Percentiles rank a stretch among this genome's conserved stretches.
Evolutionary conservation across 2,113 vertebrate genomes (phyloP).

Genomic region (Peromyscus californicus): DNA sequence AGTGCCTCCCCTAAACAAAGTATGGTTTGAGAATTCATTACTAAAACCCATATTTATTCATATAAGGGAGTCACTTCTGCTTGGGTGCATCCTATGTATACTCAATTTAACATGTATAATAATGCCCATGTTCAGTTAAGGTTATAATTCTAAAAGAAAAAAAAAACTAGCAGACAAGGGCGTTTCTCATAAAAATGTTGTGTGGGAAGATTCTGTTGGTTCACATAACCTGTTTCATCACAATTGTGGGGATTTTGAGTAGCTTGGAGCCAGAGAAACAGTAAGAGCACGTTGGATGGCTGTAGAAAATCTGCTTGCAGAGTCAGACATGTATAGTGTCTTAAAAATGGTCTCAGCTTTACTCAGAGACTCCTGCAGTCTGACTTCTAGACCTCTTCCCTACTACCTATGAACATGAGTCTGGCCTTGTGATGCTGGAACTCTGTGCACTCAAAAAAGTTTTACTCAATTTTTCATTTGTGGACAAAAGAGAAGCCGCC

Average conservation of each 20-base stretch:
- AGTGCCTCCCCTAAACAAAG: no score
- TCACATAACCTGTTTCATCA: not conserved
- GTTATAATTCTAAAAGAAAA: not conserved
- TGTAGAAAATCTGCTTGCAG: not conserved
- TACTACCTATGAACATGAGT: not conserved
- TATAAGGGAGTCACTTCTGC: not conserved
- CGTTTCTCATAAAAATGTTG: not conserved
- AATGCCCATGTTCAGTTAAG: not conserved
- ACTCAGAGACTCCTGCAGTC: not conserved
- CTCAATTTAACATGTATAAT: not conserved
- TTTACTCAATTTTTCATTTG: not conserved
- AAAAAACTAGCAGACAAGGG: not conserved
- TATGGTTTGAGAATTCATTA: not conserved
- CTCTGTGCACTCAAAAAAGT: not conserved
- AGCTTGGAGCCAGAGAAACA: not conserved
- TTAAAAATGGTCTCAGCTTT: accelerated
- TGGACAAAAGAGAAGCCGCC: not conserved
- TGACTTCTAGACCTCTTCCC: no score
- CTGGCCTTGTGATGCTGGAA: not conserved
- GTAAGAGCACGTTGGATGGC: not conserved
- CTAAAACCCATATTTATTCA: not conserved
- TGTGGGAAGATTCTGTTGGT: not conserved
- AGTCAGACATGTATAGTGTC: not conserved
- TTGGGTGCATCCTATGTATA: no score
- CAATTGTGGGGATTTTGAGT: not conserved